Conservation (phyloP, 2,113 vertebrate genomes). For the Nycticorax nycticorax region DNA sequence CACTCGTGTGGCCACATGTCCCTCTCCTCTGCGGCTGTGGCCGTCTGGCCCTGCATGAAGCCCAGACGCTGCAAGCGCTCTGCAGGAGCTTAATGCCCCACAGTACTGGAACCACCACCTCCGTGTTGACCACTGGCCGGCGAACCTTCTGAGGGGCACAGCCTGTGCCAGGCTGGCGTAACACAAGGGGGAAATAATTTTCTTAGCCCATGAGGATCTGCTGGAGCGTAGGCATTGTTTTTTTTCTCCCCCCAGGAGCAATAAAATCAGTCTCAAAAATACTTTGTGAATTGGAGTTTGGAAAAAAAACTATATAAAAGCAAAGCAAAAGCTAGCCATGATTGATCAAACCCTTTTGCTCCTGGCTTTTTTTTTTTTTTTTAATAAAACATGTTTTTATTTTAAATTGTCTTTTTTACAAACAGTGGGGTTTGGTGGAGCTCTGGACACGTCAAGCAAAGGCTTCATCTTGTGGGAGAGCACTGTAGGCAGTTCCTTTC, state of each 20-base stretch:
- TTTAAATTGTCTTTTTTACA: neutral
- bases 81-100: neutral
- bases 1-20: neutral
- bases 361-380: neutral
- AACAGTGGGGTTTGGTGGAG: neutral
- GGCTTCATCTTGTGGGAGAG: neutral
- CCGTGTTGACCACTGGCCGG: neutral
- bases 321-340: neutral
- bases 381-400: neutral
- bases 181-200: neutral
- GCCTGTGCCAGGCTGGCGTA: neutral
- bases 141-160: neutral
- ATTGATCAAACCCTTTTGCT: neutral
- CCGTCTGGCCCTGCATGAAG: neutral
- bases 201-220: neutral
- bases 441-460: neutral
- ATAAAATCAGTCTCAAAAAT: neutral
- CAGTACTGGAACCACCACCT: neutral
- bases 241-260: neutral
- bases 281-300: neutral
- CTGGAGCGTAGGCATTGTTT: neutral
- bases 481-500: neutral
- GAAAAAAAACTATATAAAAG: neutral
- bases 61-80: neutral
- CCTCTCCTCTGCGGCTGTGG: neutral